Evolutionary conservation across 2,113 vertebrate species (phyloP).

Genomic region (Daboia siamensis): DNA sequence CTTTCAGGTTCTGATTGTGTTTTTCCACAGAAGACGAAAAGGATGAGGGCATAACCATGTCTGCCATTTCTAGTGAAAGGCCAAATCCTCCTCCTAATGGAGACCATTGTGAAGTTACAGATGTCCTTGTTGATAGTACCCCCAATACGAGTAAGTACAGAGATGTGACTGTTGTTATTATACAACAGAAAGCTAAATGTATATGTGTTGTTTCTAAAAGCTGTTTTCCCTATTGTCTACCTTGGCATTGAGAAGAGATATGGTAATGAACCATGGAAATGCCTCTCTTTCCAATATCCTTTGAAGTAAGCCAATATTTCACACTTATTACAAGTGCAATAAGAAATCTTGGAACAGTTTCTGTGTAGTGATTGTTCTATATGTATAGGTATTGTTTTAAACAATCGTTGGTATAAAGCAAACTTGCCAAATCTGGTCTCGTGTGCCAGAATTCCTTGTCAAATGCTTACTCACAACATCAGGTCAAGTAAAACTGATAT

Average conservation of each 20-base stretch:
- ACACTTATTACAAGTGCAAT: background rate
- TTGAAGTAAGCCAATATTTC: background rate
- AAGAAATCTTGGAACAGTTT: background rate
- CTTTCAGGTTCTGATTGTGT: background rate
- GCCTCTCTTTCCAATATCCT: background rate
- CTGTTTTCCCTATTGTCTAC: background rate
- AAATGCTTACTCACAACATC: background rate
- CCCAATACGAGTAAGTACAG: slow-evolving; percentile 49
- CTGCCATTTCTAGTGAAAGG: slow-evolving; percentile 51
- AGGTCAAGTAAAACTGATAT: background rate
- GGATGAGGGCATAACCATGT: slow-evolving; percentile 54
- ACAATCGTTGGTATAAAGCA: background rate
- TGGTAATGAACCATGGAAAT: background rate
- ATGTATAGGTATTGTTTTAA: background rate
- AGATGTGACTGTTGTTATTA: accelerated
- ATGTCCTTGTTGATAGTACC: slow-evolving; percentile 11
- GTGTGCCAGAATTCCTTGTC: background rate
- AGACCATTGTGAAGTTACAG: slow-evolving; percentile 47
- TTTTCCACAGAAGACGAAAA: slow-evolving; percentile 63
- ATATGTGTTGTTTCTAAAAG: background rate
- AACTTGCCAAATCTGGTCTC: background rate
- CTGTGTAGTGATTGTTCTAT: background rate
- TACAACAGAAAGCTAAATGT: background rate
- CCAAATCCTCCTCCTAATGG: slow-evolving; percentile 50
- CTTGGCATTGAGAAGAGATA: too few relatives aligned